Evolutionary conservation across 2,888 invertebrate species (phyloP).

Genomic region (Ceraclea dissimilis): DNA sequence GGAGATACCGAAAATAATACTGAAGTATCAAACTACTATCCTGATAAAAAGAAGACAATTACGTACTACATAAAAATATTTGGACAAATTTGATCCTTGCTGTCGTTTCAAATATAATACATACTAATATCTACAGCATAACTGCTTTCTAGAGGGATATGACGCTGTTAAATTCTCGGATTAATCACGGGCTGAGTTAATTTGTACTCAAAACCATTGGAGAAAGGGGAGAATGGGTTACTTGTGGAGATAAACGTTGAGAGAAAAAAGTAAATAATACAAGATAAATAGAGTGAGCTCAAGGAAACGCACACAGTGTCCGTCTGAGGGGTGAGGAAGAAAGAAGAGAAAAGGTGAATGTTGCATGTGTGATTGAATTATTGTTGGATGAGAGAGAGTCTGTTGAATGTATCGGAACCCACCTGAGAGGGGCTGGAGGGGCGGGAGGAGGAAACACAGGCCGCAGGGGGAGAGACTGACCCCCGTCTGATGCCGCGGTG

Average conservation of each 20-base stretch:
- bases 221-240: no score
- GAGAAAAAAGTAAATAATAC: no score
- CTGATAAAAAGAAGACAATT: neutral
- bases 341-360: neutral
- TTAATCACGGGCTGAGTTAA: no score
- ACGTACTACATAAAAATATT: no score
- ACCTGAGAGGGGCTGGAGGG: conserved; percentile 50
- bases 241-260: no score
- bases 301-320: neutral
- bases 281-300: neutral
- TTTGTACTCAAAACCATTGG: no score
- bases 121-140: no score
- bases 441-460: conserved; percentile 35
- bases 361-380: neutral
- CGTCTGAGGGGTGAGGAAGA: neutral
- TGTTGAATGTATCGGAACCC: conserved; percentile 32
- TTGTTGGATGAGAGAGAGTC: conserved; percentile 5
- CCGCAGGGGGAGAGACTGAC: conserved; percentile 49
- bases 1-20: neutral
- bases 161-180: no score
- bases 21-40: neutral
- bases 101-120: no score
- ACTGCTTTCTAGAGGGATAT: no score
- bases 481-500: conserved; percentile 73
- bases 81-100: no score